Percentiles rank a stretch among this genome's conserved stretches.
Evolutionary conservation across 2,888 invertebrate species (phyloP).

Genomic region (Orthosia gothica): DNA sequence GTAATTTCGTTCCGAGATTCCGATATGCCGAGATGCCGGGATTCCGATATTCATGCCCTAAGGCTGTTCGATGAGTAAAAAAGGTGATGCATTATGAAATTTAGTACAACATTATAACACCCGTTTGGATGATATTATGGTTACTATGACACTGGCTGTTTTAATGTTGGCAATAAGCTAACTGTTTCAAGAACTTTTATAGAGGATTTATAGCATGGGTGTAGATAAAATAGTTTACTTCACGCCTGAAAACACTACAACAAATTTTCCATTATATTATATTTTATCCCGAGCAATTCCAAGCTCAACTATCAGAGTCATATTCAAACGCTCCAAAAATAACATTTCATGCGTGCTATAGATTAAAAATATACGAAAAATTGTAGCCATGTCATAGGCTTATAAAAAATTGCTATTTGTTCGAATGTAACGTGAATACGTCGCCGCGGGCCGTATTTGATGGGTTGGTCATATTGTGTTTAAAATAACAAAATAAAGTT

Average conservation of each 20-base stretch:
- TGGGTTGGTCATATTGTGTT: conserved; percentile 51
- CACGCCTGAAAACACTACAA: background rate
- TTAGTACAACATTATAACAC: too few species aligned
- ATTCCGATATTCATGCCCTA: too few species aligned
- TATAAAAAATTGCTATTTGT: conserved; percentile 57
- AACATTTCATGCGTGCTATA: conserved; percentile 36
- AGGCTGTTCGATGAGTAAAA: too few species aligned
- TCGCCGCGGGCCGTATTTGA: conserved; percentile 56
- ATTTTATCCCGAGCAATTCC: conserved; percentile 8
- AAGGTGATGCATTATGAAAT: too few species aligned
- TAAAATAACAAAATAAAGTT: conserved; percentile 27
- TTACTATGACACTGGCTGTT: too few species aligned
- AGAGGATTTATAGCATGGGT: too few species aligned
- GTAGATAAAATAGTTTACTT: background rate
- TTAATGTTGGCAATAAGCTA: too few species aligned
- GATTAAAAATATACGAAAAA: conserved; percentile 41
- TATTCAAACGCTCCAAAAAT: conserved; percentile 33
- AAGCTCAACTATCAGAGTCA: conserved; percentile 19
- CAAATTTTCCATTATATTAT: conserved; percentile 18
- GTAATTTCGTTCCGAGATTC: too few species aligned
- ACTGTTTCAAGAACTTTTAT: too few species aligned
- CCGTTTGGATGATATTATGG: too few species aligned
- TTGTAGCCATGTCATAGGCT: conserved; percentile 31
- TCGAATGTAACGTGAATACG: conserved; percentile 42
- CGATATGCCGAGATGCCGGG: too few species aligned